Evolutionary conservation across 2,888 invertebrate species (phyloP), one percentile per base, ranked within the genome.

Genomic region (Nemurella pictetii): DNA sequence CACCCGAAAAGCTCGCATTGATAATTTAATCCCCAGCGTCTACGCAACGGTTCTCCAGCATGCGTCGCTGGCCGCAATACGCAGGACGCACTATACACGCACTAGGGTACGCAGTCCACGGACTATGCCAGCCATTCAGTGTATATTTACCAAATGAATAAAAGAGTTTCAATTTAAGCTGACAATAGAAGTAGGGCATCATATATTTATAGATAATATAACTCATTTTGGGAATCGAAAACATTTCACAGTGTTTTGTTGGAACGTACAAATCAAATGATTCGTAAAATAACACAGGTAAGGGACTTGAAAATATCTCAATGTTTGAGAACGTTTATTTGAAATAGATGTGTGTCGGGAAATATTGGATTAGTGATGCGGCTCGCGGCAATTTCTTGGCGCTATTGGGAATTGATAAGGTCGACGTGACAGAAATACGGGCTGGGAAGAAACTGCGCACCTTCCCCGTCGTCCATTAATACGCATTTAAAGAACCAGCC

Each of bases 331-430:
- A 55, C 55, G 55, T 55, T 55, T 55, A 55, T 15, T 15, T 55
- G 15, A 55, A 55, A 55, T 15, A 20, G 9, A 12, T 20, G 9
- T 75, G 7, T 2, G 26, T 26, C 9, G 28, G 28, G 27, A 75
- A 27, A 75, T 75, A 75, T 28, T 9, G 26, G 15, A 75, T 27
- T 75, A 75, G 75, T 5, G 7, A 4, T 75, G 26, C 75, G 26
- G 75, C 75, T 20, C n/a, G 15, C 55, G 55, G 75, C 28, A n/a
- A 36, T 81, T 81, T 30, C 36, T 35, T 30, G 35, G 32, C 20
- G n/a, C 80, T 30, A 36, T 81, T 32, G 80, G 36, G 80, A 81
- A 81, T 81, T 81, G 80, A 81, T 81, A 81, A 81, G 36, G 80
- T 35, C 32, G 35, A 36, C 80, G 80, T 81, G 80, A 35, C 80